Evolutionary conservation across 2,113 vertebrate genomes (phyloP).

Genomic region (Trematocara macrostoma): DNA sequence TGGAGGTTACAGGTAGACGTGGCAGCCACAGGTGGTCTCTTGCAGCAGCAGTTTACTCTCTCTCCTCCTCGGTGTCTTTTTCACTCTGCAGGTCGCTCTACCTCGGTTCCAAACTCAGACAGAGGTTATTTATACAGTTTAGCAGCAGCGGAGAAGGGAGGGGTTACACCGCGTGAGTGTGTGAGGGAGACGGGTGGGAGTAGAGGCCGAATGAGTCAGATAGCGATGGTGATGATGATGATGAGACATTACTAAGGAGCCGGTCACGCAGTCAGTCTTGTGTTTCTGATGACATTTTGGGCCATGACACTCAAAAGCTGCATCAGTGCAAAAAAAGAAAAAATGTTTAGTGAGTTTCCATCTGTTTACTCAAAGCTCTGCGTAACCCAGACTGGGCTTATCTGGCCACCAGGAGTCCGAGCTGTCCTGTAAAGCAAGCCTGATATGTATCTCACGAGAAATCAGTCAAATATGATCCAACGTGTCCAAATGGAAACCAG

Average conservation of each 20-base stretch:
- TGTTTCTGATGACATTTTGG: constrained; percentile 40
- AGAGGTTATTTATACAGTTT: constrained; percentile 35
- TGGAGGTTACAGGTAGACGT: neutral
- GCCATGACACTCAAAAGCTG: neutral
- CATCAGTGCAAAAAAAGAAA: neutral
- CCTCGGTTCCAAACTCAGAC: neutral
- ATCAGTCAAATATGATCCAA: neutral
- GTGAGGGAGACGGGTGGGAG: neutral
- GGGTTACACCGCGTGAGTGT: neutral
- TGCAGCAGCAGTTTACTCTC: neutral
- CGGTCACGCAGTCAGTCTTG: neutral
- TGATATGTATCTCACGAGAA: fast-evolving
- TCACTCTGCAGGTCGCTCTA: neutral
- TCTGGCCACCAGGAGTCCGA: neutral
- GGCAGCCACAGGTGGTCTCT: constrained; percentile 14
- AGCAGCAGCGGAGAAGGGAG: constrained; percentile 14
- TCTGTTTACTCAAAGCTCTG: neutral
- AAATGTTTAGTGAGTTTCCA: neutral
- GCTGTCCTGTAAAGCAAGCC: neutral
- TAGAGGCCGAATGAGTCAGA: constrained; percentile 46
- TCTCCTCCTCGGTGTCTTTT: neutral
- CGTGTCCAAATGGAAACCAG: neutral
- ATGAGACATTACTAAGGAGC: constrained; percentile 38
- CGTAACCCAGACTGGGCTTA: neutral
- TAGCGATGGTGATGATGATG: constrained; percentile 35